These are phyloP conservation scores for Ephialtes manifestator DNA, from an alignment of 2,888 invertebrate species.

Conservation along the genomic window DNA sequence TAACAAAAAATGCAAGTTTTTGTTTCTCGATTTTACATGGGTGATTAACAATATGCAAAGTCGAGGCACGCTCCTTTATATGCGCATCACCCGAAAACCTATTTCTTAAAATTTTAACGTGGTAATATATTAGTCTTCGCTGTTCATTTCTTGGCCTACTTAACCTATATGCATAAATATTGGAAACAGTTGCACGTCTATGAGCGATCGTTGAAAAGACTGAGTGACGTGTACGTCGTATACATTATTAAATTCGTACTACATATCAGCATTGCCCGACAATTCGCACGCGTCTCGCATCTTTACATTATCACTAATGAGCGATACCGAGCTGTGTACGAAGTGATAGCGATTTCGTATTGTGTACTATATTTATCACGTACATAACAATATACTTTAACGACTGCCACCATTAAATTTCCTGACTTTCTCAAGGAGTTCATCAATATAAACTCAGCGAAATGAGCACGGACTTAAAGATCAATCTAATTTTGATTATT, in stretches of 20 bases:
- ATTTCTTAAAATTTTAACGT: neutral
- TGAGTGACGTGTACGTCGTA: constrained; percentile 9
- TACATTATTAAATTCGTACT: constrained; percentile 27
- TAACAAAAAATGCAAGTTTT: too few species aligned
- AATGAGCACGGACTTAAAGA: neutral
- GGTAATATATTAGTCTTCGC: neutral
- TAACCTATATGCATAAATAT: constrained; percentile 9
- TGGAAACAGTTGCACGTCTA: neutral
- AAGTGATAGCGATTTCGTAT: constrained; percentile 9
- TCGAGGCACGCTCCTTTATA: neutral
- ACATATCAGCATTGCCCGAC: constrained; percentile 16
- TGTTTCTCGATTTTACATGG: too few species aligned
- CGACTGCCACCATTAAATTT: neutral
- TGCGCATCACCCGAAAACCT: neutral
- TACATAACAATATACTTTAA: constrained; percentile 19
- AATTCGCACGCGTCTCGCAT: constrained; percentile 20
- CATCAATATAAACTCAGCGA: neutral
- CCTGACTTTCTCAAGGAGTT: constrained; percentile 12
- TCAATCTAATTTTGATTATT: constrained; percentile 22
- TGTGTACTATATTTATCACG: constrained; percentile 46
- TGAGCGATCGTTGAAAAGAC: neutral
- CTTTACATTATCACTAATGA: constrained; percentile 31
- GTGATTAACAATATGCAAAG: too few species aligned
- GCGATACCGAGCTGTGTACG: constrained; percentile 11
- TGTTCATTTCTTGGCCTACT: neutral